These are phyloP conservation scores for Drosophila picticornis DNA, from an alignment of 2,888 invertebrate species.

Conservation along the genomic window DNA sequence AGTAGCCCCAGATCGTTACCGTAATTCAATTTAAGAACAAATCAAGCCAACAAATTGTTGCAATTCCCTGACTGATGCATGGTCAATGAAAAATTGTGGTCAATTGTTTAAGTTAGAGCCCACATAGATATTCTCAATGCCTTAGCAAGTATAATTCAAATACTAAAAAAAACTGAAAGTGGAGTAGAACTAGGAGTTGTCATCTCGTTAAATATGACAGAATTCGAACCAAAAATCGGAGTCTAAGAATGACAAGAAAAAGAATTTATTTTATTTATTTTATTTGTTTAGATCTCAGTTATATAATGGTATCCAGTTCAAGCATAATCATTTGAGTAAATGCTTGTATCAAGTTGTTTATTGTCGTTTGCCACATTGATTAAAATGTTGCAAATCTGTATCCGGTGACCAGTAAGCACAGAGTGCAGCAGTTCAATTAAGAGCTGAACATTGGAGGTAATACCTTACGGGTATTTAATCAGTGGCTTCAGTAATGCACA, in stretches of 20 bases:
- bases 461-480: not conserved
- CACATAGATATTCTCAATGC: not conserved
- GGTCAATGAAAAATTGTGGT: constrained; percentile 41
- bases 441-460: not conserved
- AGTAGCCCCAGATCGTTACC: constrained; percentile 52
- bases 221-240: not conserved
- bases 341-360: not conserved
- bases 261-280: no score
- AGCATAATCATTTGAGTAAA: not conserved
- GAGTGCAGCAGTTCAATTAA: not conserved
- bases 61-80: constrained; percentile 38
- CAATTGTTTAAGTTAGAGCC: constrained; percentile 22
- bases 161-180: not conserved
- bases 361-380: not conserved
- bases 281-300: not conserved
- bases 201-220: not conserved
- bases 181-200: not conserved
- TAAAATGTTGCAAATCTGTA: not conserved
- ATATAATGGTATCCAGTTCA: no score
- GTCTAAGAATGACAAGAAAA: not conserved
- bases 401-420: not conserved
- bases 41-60: constrained; percentile 67
- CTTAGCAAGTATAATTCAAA: not conserved
- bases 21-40: constrained; percentile 67
- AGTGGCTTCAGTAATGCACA: not conserved